Evolutionary conservation across 2,888 invertebrate species (phyloP).

Genomic region (Gryllus longicercus): DNA sequence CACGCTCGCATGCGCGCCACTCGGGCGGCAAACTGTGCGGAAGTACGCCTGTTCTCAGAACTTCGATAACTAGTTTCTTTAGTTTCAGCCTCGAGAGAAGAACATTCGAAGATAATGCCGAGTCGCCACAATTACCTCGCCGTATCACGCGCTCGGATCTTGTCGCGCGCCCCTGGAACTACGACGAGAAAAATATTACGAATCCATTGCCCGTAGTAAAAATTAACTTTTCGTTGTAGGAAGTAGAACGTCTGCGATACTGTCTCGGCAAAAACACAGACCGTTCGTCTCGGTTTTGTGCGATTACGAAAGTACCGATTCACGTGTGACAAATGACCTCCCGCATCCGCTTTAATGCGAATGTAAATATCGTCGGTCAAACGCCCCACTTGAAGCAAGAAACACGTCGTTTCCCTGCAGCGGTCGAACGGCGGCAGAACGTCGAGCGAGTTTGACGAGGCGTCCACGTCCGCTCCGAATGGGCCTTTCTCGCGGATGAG

Average conservation of each 20-base stretch:
- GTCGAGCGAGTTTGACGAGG: too few relatives aligned
- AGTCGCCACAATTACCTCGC: neutral
- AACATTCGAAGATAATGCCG: neutral
- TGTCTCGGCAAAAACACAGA: constrained; percentile 2
- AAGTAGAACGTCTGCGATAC: neutral
- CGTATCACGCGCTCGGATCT: neutral
- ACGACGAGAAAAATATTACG: neutral
- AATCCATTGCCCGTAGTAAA: neutral
- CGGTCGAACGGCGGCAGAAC: too few relatives aligned
- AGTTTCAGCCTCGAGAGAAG: neutral
- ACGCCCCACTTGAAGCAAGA: neutral
- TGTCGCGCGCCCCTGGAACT: neutral
- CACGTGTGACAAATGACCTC: neutral
- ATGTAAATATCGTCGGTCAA: neutral
- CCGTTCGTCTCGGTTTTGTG: neutral
- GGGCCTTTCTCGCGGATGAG: too few relatives aligned
- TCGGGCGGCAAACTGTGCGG: neutral
- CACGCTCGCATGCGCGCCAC: neutral
- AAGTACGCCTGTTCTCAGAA: constrained; percentile 5
- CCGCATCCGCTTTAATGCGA: neutral
- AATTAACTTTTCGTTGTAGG: constrained; percentile 7
- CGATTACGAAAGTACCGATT: neutral
- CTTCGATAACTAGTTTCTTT: constrained; percentile 9
- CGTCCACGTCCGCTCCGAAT: too few relatives aligned
- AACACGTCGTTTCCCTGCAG: neutral